Percentiles rank a stretch among this genome's conserved stretches.
These are phyloP conservation scores for Gephyroberyx darwinii DNA, from an alignment of 2,797 vertebrate species.

Conservation along the genomic window DNA sequence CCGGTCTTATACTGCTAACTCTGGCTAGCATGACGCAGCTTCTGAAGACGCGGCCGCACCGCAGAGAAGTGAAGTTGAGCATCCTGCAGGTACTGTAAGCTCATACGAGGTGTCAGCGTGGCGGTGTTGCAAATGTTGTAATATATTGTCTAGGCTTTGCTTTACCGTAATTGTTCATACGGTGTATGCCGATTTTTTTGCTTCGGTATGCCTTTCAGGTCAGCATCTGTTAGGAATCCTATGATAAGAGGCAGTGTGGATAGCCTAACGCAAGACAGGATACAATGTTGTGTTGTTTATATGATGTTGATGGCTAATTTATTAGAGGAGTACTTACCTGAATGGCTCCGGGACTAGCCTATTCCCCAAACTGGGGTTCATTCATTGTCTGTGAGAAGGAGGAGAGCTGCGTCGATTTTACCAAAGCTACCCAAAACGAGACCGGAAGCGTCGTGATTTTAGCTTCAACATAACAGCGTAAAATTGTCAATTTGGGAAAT, in stretches of 20 bases:
- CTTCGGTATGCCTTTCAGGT: conserved; percentile 16
- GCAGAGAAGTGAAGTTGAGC: conserved; percentile 79
- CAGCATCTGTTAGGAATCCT: conserved; percentile 21
- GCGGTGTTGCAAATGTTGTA: background rate
- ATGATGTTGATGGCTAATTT: background rate
- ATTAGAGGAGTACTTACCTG: conserved; percentile 22
- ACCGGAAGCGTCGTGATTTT: conserved; percentile 38
- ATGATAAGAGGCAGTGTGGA: conserved; percentile 17
- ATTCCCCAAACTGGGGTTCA: conserved; percentile 55
- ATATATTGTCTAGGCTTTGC: background rate
- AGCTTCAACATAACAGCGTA: conserved; percentile 26
- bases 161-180: background rate
- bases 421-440: conserved; percentile 3
- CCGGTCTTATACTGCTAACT: background rate
- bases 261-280: background rate
- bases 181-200: background rate
- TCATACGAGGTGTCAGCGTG: conserved; percentile 10
- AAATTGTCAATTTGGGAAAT: background rate
- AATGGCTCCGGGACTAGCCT: conserved; percentile 45
- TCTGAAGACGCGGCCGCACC: conserved; percentile 58
- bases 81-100: conserved; percentile 72
- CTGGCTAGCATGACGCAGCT: conserved; percentile 40
- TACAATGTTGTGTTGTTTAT: background rate
- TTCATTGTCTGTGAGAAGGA: conserved; percentile 74
- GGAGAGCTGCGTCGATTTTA: conserved; percentile 64